Base-by-base conservation (phyloP, 1,140 invertebrate species). In the Musca vetustissima region DNA sequence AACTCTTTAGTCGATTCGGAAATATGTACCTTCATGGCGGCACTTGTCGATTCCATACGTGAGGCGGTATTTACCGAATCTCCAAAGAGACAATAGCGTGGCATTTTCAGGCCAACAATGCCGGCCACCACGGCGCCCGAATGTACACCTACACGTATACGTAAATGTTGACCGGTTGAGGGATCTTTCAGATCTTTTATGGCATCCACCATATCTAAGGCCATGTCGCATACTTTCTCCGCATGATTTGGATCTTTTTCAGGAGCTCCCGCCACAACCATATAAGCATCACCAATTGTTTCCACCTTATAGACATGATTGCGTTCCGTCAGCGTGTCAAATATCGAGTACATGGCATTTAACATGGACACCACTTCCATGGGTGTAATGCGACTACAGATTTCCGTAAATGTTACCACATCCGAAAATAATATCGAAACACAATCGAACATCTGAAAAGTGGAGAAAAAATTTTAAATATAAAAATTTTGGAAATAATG, bases 341-440 rank as follows among this genome's bases (percentile, higher is more conserved):
- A 96, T 68, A 96, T 90, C 0, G 93, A 95, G 81, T 96, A 97
- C 94, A 97, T 96, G 7, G 90, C 92, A 82, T 97, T 98, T 4
- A 98, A 84, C 94, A 97, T 96, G n/a, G 93, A 95, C 0, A 98
- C 96, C 13, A 98, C 96, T 80, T 97, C 93, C 94, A 98, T 95
- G 0, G 96, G 96, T 0, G 93, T 93, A 71, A 98, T 95, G 66
- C 93, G 87, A 72, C 93, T 95, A 77, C 96, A 98, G 73, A 98
- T 98, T 82, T 96, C 93, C 0, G 96, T 98, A 82, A 99, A 99
- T 0, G 93, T 96, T 0, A 98, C 96, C 4, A 98, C 95, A 81
- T 99, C 96, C 14, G 95, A 97, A 84, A 98, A 98, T 13, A 98
- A 85, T 69, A 98, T 96, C 0, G 96, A 97, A 0, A 98, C 96